Percentiles rank a stretch among this genome's conserved stretches.
phyloP scores from a whole-genome alignment of 2,113 vertebrate species.

The Raja brachyura region DNA sequence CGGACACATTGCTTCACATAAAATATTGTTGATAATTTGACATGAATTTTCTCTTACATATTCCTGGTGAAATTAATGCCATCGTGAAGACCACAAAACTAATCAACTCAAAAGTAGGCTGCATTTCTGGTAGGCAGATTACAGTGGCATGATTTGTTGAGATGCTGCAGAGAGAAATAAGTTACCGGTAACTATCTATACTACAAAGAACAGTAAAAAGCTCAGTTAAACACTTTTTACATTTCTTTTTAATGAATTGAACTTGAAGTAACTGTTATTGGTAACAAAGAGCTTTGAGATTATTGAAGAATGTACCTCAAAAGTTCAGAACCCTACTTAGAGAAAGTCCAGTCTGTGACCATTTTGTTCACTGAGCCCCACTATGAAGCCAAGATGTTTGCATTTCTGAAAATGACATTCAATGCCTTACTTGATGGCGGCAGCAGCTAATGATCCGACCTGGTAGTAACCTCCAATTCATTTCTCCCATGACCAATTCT shows the following conservation, averaged over 20 bases:
- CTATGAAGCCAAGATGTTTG: background rate
- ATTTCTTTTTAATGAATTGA: background rate
- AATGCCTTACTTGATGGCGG: background rate
- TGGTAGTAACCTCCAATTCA: background rate
- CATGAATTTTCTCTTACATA: background rate
- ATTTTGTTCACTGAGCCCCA: background rate
- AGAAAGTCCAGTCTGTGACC: background rate
- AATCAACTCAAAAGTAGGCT: background rate
- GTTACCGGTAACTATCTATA: background rate
- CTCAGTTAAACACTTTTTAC: background rate
- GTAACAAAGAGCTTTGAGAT: background rate
- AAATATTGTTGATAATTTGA: background rate
- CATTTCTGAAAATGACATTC: background rate
- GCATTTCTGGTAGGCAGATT: background rate
- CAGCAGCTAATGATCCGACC: constrained; percentile 10
- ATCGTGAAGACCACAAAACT: background rate
- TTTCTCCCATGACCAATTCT: background rate
- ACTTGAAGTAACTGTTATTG: background rate
- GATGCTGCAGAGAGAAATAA: background rate
- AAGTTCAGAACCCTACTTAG: background rate
- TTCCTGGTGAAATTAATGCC: background rate
- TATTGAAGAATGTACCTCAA: background rate
- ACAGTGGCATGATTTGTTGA: background rate
- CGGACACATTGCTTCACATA: background rate
- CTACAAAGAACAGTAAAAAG: background rate